Evolutionary conservation across 2,113 vertebrate genomes (phyloP), one percentile per base, ranked within the genome.

Genomic region (Cairina moschata): DNA sequence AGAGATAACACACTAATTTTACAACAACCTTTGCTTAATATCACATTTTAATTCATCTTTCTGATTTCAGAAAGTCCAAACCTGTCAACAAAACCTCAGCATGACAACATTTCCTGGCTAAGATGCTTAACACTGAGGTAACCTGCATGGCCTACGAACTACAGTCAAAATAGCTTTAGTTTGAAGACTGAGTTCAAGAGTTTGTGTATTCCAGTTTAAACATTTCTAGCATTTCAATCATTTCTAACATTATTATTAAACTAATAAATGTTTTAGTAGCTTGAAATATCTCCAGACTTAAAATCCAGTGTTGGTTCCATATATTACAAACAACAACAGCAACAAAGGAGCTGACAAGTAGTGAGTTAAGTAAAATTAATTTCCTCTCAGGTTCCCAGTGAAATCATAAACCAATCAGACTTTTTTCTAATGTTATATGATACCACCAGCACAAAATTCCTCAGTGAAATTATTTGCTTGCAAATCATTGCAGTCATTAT

Each of bases 341-440:
- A 96, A 95, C 79, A 97, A 96, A 91, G 72, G 71, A 91, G 20
- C 29, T 97, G 96, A 96, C 93, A 97, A 91, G 93, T 38, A 89
- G 81, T 71, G 56, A 94, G 88, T 94, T 96, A 95, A 96, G 94
- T 46, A 93, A 81, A 96, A 96, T 96, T 95, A 95, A 96, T 97
- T 96, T 93, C 78, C 74, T 82, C 94, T 94, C 81, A 79, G 81
- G 48, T 95, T 95, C 92, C 91, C 91, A 81, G 77, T 50, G 85
- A 97, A 96, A 92, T 88, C 87, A 91, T 96, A 96, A 97, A 96
- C 67, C 88, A 93, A 94, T 87, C 93, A 92, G 87, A 86, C 22
- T 50, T 95, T 94, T 77, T 89, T 83, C 78, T 67, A 8, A 16
- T 94, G 78, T 95, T 97, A 96, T 96, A 95, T 73, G 83, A 93